Conservation (phyloP, 2,888 invertebrate species). For the Halocaridina rubra region DNA sequence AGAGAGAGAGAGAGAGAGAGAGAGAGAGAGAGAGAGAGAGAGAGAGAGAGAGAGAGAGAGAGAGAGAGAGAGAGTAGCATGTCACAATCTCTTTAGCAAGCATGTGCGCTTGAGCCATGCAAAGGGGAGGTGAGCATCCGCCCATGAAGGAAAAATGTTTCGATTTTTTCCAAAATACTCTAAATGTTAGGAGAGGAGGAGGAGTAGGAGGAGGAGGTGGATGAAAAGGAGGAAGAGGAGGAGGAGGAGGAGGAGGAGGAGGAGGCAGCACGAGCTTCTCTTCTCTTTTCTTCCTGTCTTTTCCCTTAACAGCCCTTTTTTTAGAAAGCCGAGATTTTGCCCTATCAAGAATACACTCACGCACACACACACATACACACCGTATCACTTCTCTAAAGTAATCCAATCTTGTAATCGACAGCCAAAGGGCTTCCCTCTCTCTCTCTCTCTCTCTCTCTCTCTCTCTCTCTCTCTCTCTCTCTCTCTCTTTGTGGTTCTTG, state of each 20-base stretch:
- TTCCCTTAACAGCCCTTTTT: neutral
- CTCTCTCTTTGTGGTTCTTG: neutral
- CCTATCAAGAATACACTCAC: neutral
- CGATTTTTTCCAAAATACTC: no score
- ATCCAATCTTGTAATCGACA: conserved; percentile 50
- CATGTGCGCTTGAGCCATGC: no score
- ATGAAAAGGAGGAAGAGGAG: neutral
- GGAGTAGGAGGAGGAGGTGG: no score
- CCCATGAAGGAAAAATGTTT: no score
- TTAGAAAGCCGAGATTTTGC: conserved; percentile 36
- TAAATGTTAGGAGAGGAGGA: no score
- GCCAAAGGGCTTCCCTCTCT: neutral
- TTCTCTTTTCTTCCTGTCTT: neutral
- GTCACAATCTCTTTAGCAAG: neutral
- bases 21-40: no score
- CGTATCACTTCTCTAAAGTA: conserved; percentile 41
- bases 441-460: neutral
- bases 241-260: neutral
- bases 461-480: neutral
- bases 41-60: neutral
- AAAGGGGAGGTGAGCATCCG: neutral
- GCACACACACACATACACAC: neutral
- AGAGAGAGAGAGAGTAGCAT: neutral
- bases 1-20: no score
- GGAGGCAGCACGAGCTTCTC: neutral